Conservation (phyloP, 2,888 invertebrate species). For the Beris morrisii region DNA sequence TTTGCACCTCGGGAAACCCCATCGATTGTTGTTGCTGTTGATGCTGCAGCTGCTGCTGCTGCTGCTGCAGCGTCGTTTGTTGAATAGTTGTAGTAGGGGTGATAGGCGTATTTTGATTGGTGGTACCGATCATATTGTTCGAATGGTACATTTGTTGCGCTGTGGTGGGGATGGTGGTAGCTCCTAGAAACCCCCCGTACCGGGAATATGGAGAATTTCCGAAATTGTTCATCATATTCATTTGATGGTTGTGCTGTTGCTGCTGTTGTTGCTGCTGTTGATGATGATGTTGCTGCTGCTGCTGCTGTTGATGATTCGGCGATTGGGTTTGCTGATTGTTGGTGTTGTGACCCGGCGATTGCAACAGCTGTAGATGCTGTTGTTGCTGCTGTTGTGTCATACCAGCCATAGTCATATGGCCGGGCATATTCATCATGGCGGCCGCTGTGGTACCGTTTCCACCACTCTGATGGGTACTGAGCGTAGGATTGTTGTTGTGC, state of each 20-base stretch:
- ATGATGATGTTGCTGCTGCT: slow-evolving; percentile 49
- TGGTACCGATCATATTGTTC: slow-evolving; percentile 47
- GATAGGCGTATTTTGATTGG: slow-evolving; percentile 49
- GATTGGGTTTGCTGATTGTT: slow-evolving; percentile 28
- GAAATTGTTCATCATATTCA: slow-evolving; percentile 57
- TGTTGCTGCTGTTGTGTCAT: slow-evolving; percentile 42
- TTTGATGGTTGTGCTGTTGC: slow-evolving; percentile 41
- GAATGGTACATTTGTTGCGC: slow-evolving; percentile 45
- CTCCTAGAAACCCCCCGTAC: slow-evolving; percentile 70
- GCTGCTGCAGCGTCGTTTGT: slow-evolving; percentile 43
- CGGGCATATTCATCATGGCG: slow-evolving; percentile 43
- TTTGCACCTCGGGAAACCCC: slow-evolving; percentile 83
- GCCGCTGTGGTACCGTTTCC: slow-evolving; percentile 40
- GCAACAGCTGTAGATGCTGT: slow-evolving; percentile 36
- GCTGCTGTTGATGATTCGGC: slow-evolving; percentile 47
- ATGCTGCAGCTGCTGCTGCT: slow-evolving; percentile 42
- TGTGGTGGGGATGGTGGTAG: slow-evolving; percentile 44
- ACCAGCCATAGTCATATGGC: slow-evolving; percentile 40
- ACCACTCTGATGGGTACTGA: slow-evolving; percentile 44
- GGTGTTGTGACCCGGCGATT: slow-evolving; percentile 14
- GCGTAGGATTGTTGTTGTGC: slow-evolving; percentile 43
- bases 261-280: slow-evolving; percentile 49
- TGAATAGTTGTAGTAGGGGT: slow-evolving; percentile 48
- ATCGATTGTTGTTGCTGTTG: slow-evolving; percentile 56
- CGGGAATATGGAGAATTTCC: slow-evolving; percentile 62